A percentile compares a stretch with the other conserved stretches of the same genome.
Evolutionary conservation across 2,797 vertebrate genomes (phyloP).

Genomic region (Spheniscus humboldti): DNA sequence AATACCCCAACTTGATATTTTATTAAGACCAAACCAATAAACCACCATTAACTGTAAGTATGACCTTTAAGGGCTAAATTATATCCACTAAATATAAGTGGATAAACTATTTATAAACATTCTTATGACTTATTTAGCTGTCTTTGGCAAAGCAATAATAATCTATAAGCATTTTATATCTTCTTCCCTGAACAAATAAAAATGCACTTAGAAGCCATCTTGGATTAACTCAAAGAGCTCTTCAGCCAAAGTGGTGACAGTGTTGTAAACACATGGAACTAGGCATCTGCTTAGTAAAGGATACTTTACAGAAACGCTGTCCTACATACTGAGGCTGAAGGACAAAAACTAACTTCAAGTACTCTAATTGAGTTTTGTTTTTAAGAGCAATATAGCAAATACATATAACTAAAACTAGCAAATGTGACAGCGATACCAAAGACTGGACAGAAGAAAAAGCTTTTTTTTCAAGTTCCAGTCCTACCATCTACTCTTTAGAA

Average conservation of each 20-base stretch:
- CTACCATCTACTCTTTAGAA: background rate
- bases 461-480: background rate
- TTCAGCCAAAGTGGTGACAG: background rate
- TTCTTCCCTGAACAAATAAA: background rate
- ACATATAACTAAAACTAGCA: background rate
- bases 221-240: background rate
- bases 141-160: background rate
- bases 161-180: background rate
- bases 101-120: background rate
- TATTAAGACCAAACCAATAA: background rate
- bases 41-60: background rate
- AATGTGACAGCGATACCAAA: background rate
- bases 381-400: background rate
- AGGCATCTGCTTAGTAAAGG: background rate
- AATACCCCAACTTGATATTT: rapidly evolving
- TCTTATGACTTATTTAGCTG: background rate
- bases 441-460: background rate
- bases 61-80: background rate
- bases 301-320: background rate
- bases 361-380: background rate
- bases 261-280: background rate
- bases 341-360: background rate
- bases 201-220: background rate
- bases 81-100: background rate
- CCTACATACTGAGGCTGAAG: background rate